Evolutionary conservation across 2,113 vertebrate genomes (phyloP).

Genomic region (Pterocles orientalis): DNA sequence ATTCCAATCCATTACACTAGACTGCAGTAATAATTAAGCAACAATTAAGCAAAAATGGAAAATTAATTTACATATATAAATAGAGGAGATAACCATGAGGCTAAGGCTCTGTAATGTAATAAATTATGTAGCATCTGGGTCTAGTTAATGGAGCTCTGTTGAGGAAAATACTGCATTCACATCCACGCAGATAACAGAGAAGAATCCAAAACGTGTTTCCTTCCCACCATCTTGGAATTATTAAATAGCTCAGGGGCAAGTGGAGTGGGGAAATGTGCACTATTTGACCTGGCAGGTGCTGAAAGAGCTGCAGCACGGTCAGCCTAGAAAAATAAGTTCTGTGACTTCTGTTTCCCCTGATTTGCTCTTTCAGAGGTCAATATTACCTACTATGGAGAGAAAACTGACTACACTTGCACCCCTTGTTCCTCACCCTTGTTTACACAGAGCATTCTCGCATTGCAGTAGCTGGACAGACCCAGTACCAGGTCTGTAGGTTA

Average conservation of each 20-base stretch:
- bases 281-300: neutral
- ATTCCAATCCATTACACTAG: neutral
- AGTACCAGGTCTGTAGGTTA: neutral
- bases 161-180: neutral
- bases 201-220: neutral
- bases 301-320: neutral
- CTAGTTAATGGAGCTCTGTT: neutral
- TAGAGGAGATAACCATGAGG: neutral
- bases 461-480: neutral
- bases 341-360: neutral
- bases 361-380: neutral
- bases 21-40: neutral
- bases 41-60: neutral
- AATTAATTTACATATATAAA: neutral
- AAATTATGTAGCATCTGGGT: neutral
- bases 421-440: neutral
- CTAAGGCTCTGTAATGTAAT: neutral
- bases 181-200: neutral
- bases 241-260: neutral
- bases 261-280: neutral
- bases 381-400: neutral
- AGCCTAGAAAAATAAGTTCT: neutral
- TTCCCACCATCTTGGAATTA: neutral
- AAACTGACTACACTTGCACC: neutral
- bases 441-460: neutral